A percentile compares a stretch with the other conserved stretches of the same genome.
Conservation (phyloP, 1,140 invertebrate species). For the Laupala kohalensis region DNA sequence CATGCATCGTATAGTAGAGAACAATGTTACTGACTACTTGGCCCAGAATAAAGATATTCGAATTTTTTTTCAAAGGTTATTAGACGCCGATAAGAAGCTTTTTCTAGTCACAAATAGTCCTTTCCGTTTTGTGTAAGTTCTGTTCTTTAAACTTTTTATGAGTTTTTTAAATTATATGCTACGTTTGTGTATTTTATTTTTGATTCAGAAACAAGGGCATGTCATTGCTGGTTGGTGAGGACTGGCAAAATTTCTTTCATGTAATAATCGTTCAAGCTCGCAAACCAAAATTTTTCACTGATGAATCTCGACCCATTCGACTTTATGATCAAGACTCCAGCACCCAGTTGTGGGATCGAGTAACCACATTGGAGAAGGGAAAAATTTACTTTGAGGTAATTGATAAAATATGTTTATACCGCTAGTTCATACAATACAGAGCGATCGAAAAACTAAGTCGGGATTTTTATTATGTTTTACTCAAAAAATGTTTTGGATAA, state of each 20-base stretch:
- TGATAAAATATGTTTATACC: background rate
- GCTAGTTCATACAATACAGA: no score
- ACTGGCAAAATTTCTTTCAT: slow-evolving; percentile 89
- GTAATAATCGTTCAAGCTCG: slow-evolving; percentile 88
- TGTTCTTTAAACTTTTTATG: background rate
- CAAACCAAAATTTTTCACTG: slow-evolving; percentile 94
- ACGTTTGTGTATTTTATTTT: no score
- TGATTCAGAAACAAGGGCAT: slow-evolving; percentile 72
- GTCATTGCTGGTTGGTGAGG: slow-evolving; percentile 71
- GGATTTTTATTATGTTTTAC: no score
- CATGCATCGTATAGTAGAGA: slow-evolving; percentile 76
- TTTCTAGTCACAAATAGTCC: slow-evolving; percentile 96
- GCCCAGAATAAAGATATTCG: slow-evolving; percentile 61
- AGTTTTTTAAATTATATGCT: background rate
- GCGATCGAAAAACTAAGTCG: no score
- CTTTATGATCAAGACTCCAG: slow-evolving; percentile 70
- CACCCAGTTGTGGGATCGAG: slow-evolving; percentile 81
- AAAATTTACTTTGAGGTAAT: slow-evolving; percentile 82
- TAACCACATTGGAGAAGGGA: slow-evolving; percentile 73
- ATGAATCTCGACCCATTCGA: slow-evolving; percentile 74
- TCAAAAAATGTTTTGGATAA: no score
- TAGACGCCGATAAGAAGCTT: slow-evolving; percentile 67
- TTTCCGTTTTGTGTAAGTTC: slow-evolving; percentile 88
- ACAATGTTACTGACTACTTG: slow-evolving; percentile 68
- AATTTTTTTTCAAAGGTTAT: slow-evolving; percentile 62